Percentiles rank a stretch among this genome's conserved stretches.
Evolutionary conservation across 2,113 vertebrate genomes (phyloP).

Genomic region (Speoplatyrhinus poulsoni): DNA sequence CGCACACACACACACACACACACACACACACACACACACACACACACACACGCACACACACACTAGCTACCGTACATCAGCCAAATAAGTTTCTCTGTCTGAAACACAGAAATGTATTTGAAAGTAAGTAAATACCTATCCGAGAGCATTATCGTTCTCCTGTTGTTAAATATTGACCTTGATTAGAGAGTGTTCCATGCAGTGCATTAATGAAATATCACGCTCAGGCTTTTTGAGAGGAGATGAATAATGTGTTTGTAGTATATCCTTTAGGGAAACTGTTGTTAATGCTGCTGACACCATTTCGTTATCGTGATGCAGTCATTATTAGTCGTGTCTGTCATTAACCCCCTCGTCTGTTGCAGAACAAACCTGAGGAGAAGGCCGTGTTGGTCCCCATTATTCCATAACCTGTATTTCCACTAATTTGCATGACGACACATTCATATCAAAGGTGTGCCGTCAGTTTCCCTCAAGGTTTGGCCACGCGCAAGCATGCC

Average conservation of each 20-base stretch:
- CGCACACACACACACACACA: constrained; percentile 4
- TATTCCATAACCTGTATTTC: constrained; percentile 10
- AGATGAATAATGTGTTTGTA: neutral
- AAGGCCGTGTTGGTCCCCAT: neutral
- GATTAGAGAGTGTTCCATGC: too few species aligned
- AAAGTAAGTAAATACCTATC: too few species aligned
- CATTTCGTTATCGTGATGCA: neutral
- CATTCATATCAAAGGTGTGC: constrained; percentile 30
- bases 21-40: constrained; percentile 5
- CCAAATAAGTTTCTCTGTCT: neutral
- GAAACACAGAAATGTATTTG: too few species aligned
- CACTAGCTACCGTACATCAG: neutral
- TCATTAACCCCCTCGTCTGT: neutral
- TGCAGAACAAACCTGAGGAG: constrained; percentile 16
- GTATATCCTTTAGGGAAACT: neutral
- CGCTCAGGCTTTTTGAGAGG: neutral
- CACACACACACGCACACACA: constrained; percentile 5
- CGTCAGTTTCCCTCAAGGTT: too few species aligned
- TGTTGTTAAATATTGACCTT: too few species aligned
- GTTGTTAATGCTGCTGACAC: neutral
- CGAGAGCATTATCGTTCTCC: too few species aligned
- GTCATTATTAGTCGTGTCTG: neutral
- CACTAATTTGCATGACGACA: constrained; percentile 8
- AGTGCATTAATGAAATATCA: neutral
- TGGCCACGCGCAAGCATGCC: too few species aligned